These are phyloP conservation scores for Montifringilla adamsi DNA, from an alignment of 2,113 vertebrate genomes.

Conservation along the genomic window DNA sequence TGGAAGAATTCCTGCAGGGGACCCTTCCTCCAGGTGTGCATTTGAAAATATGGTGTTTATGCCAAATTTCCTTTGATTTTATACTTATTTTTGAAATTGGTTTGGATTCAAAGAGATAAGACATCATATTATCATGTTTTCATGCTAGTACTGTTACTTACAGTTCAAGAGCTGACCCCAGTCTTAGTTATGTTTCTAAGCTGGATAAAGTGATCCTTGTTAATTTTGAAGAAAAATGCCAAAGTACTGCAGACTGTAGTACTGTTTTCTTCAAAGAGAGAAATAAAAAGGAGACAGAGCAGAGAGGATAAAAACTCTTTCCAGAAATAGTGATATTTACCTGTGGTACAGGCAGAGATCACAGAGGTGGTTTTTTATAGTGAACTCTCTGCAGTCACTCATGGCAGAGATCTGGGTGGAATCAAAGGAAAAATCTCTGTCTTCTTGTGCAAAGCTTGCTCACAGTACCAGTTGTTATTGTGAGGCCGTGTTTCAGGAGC, in stretches of 20 bases:
- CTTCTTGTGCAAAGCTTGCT: neutral
- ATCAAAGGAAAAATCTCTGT: neutral
- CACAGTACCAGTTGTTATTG: neutral
- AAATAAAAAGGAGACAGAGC: neutral
- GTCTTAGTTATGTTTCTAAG: neutral
- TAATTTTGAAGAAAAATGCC: neutral
- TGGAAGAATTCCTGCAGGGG: accelerated
- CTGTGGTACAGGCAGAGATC: neutral
- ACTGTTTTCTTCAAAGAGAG: neutral
- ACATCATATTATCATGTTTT: neutral
- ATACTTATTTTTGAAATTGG: neutral
- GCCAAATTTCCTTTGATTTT: neutral
- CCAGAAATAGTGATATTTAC: neutral
- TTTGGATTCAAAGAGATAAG: neutral
- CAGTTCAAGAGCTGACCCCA: neutral
- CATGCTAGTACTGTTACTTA: neutral
- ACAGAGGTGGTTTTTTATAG: neutral
- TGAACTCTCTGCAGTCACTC: neutral
- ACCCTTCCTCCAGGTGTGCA: neutral
- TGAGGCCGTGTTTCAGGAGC: neutral
- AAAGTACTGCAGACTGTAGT: neutral
- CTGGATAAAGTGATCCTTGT: neutral
- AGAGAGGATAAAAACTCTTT: neutral
- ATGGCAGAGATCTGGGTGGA: neutral
- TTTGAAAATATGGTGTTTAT: neutral